Base-by-base conservation (phyloP, 2,113 vertebrate genomes). In the Polyodon spathula region DNA sequence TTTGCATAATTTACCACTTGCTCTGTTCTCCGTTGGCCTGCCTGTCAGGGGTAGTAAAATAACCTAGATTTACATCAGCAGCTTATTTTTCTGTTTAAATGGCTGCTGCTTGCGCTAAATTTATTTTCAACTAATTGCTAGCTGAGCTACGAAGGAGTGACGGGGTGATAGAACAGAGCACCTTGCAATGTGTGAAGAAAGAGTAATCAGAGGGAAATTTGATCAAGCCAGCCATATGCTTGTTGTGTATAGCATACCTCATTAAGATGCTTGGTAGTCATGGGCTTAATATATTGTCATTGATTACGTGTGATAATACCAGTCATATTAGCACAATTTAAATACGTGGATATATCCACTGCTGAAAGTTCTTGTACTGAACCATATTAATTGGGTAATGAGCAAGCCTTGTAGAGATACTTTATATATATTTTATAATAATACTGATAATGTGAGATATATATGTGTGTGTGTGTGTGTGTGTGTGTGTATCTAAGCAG, bases 81-180 rank as follows among this genome's bases (percentile, higher is more conserved):
- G 15, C 40, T 8, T 27, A n/a, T 37, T 6, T 39, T 40, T 67
- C 61, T 27, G 1, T 9, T 66, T 63, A 56, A 50, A 50, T 50
- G 46, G 12, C 37, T 68, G 17, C 10, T 58, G 8, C 15, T 69
- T 48, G 4, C 69, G 67, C 61, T 66, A 76, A 67, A 70, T 64
- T 67, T 71, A 69, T 67, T 66, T 15, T 46, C 1, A 4, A 17
- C 54, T 73, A 68, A 61, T 67, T 69, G 55, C 43, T 72, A 56
- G 40, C 40, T 17, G 0, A 56, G 40, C 54, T 60, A 40, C 3
- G 16, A 39, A 56, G 17, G 40, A 63, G 58, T 11, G 6, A 41
- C 40, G 58, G 4, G 0, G 40, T 37, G 51, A 38, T 58, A 2
- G 2, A 5, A 60, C 51, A 68, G 56, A 55, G 6, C 1, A 41